Base-by-base conservation (phyloP, 2,888 invertebrate genomes). In the Drosophila kuntzei region DNA sequence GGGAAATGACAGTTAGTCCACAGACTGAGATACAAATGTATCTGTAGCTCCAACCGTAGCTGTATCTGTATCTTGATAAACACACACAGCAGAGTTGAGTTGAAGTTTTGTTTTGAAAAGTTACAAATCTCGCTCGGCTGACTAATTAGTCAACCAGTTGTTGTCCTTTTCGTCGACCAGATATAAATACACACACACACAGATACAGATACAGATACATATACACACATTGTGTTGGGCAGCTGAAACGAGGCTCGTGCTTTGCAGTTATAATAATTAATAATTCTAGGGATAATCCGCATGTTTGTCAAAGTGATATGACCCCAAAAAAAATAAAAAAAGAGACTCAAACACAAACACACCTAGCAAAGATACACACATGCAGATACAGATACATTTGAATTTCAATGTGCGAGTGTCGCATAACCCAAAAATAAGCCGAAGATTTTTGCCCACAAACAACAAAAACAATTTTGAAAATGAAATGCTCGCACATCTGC, bases 231-330 rank as follows among this genome's bases (percentile, higher is more conserved):
- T 36, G 32, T 29, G 22, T 44, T 7, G 36, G 47, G 41, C 78
- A 83, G 77, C 83, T 83, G 79, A 62, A 63, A 27, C 61, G 27
- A 47, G 47, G 29, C 69, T 79, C 73, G 73, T 87, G 84, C 55
- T 84, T 71, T 66, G 71, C 78, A 83, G 85, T 74, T 77, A 84
- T 80, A 80, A 87, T 89, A 87, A 87, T 89, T 87, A 89, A 87
- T 87, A 87, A 89, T 87, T 82, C 87, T 63, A 69, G 69, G 87
- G 89, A 89, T 87, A 86, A 89, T 84, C 87, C 83, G 68, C 73
- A 82, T 86, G 84, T 87, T 89, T 89, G 89, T 89, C 87, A 87
- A 81, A 78, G 60, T 75, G 87, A 86, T 87, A 81, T 80, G 82
- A 75, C 75, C 80, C 69, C 51, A 66, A 83, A 79, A 46, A 25